These are phyloP conservation scores for Strigops habroptila DNA, from an alignment of 2,113 vertebrate genomes.

Conservation along the genomic window DNA sequence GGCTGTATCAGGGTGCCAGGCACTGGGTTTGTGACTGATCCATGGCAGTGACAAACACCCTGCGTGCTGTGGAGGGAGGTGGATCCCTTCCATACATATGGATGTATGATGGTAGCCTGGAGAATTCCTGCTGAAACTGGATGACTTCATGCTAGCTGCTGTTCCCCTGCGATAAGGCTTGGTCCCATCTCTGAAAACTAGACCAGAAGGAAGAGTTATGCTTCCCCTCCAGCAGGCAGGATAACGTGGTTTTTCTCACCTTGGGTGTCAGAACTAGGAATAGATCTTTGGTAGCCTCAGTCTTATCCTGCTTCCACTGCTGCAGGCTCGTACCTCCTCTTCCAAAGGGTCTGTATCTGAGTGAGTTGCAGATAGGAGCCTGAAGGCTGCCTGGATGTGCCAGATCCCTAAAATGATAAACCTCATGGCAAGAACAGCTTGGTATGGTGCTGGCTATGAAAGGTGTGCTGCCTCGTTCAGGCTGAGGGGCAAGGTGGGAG, in stretches of 20 bases:
- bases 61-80: background rate
- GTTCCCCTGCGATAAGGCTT: background rate
- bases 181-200: background rate
- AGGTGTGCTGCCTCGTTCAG: background rate
- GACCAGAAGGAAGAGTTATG: background rate
- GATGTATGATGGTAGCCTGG: background rate
- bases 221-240: conserved; percentile 17
- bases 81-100: background rate
- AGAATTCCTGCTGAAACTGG: background rate
- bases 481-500: background rate
- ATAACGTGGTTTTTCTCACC: background rate
- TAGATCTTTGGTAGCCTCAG: background rate
- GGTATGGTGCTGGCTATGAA: background rate
- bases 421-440: background rate
- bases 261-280: conserved; percentile 9
- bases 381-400: background rate
- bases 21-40: background rate
- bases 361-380: background rate
- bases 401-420: background rate
- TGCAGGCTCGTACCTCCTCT: background rate
- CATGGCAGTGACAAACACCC: background rate
- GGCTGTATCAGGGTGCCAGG: background rate
- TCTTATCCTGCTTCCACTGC: background rate
- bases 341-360: background rate
- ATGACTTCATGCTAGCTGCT: background rate